phyloP scores from a whole-genome alignment of 64 coral and sea anemone genomes.

The Actinia tenebrosa region DNA sequence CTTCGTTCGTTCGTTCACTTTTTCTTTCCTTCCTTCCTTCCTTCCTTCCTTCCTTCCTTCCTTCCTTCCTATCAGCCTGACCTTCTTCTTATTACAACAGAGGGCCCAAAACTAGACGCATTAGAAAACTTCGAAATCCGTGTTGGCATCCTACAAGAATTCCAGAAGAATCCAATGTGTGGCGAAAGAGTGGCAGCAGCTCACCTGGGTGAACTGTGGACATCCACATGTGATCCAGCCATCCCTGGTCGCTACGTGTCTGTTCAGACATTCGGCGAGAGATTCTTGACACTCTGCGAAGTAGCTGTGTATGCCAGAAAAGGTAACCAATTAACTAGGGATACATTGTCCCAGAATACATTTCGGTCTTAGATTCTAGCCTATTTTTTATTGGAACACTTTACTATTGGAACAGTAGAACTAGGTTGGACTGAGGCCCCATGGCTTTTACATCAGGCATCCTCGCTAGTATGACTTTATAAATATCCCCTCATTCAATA shows the following conservation, averaged over 20 bases:
- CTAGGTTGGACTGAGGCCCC: too few species aligned
- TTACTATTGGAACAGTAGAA: too few species aligned
- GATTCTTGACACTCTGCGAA: slow-evolving; percentile 53
- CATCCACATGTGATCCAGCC: slow-evolving; percentile 60
- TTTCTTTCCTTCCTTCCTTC: too few species aligned
- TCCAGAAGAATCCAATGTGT: slow-evolving; percentile 76
- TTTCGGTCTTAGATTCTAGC: too few species aligned
- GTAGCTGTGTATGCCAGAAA: slow-evolving; percentile 79
- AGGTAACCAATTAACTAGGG: slow-evolving; percentile 1
- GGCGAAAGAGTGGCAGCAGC: slow-evolving; percentile 47
- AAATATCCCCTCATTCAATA: too few species aligned
- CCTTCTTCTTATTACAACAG: not conserved
- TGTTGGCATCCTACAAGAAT: slow-evolving; percentile 50
- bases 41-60: too few species aligned
- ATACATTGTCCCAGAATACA: not conserved
- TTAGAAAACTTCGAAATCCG: slow-evolving; percentile 69
- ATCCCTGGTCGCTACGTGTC: slow-evolving; percentile 76
- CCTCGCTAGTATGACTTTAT: too few species aligned
- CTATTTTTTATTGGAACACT: too few species aligned
- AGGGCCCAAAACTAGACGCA: slow-evolving; percentile 28
- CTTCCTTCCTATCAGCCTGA: too few species aligned
- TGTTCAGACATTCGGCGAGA: slow-evolving; percentile 46
- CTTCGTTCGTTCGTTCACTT: too few species aligned
- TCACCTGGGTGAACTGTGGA: slow-evolving; percentile 64
- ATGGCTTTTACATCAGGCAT: too few species aligned